A percentile compares a stretch with the other conserved stretches of the same genome.
Evolutionary conservation across 2,888 invertebrate species (phyloP).

Genomic region (Eristalinus aeneus): DNA sequence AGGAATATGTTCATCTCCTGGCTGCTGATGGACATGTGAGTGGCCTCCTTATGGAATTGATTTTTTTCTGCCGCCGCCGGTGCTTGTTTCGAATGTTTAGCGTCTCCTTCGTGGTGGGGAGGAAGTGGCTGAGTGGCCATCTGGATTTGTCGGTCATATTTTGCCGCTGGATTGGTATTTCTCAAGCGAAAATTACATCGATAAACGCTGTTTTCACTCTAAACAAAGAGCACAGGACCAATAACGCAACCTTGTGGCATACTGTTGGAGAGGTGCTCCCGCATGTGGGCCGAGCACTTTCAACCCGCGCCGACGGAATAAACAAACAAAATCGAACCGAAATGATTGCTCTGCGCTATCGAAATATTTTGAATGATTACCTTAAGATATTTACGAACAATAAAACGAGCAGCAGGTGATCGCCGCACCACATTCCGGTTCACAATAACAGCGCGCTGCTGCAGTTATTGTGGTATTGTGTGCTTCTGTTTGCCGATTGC

Average conservation of each 20-base stretch:
- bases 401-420: conserved; percentile 65
- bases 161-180: not conserved
- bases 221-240: conserved; percentile 63
- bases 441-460: not conserved
- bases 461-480: conserved; percentile 5
- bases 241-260: conserved; percentile 66
- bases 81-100: not conserved
- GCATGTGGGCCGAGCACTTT: not conserved
- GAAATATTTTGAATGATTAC: conserved; percentile 65
- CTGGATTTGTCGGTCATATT: conserved; percentile 39
- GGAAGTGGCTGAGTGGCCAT: conserved; percentile 37
- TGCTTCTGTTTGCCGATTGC: conserved; percentile 1
- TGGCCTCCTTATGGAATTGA: conserved; percentile 36
- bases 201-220: conserved; percentile 44
- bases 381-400: conserved; percentile 56
- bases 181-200: conserved; percentile 33
- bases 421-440: conserved; percentile 23
- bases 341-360: conserved; percentile 38
- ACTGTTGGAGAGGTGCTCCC: not conserved
- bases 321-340: conserved; percentile 39
- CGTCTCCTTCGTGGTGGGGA: not conserved
- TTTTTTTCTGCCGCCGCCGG: conserved; percentile 3
- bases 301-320: conserved; percentile 19
- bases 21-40: conserved; percentile 61
- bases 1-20: conserved; percentile 62